Base-by-base conservation (phyloP, 1,140 invertebrate genomes). In the Nebria ingens region DNA sequence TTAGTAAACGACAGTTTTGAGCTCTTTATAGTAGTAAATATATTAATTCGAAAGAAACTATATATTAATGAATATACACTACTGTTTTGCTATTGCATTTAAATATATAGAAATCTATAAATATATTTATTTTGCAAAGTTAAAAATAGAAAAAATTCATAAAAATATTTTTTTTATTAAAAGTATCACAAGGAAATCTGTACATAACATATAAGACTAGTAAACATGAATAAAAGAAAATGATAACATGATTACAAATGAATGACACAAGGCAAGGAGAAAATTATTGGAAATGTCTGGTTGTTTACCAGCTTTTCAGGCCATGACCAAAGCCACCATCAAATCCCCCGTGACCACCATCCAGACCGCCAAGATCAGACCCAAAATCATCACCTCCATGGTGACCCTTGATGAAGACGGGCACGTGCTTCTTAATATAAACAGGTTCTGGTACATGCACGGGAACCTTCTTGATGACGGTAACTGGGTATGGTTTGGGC, bases 401-500 rank as follows among this genome's bases (percentile, higher is more conserved):
- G 22, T 57, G 55, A 2, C 29, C 56, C 19, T 56, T 53, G n/a
- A 58, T 51, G 13, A 53, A 52, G 12, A 60, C 19, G 1, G 59
- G 59, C 12, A 60, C 54, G 12, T 49, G 50, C 42, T 62, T 59
- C 21, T 60, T 51, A 19, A 62, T 52, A 2, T 52, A 38, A 21
- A 55, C 55, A 20, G 61, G 64, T 56, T 45, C 40, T 12, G 40
- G 40, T 12, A 45, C 17, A 17, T 45, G 40, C 6, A 45, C 40
- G 6, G 40, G 40, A 4, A 45, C 40, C 4, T 45, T 9, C 40
- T 45, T 45, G 40, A 17, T 45, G 40, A 77, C 61, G 38, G 64
- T 70, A 52, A 64, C 51, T 65, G 71, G 49, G 64, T 72, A 64
- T 66, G 65, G 59, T 51, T 64, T 61, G 38, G 68, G 67, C 51